These are phyloP conservation scores for Gulo gulo DNA, from an alignment of 2,113 vertebrate genomes.

Conservation along the genomic window DNA sequence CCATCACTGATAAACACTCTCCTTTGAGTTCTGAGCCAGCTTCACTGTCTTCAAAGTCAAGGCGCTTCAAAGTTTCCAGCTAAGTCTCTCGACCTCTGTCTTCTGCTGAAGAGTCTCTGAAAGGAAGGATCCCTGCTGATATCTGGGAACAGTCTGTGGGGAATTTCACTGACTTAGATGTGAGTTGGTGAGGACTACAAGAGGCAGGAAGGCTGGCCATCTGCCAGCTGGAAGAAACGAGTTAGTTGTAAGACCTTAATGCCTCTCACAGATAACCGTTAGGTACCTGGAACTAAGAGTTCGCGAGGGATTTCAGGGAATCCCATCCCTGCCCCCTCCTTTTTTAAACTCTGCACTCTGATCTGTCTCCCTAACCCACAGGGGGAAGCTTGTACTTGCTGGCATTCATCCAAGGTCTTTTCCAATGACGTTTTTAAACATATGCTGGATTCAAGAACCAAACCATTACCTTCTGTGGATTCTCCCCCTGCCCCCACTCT, in stretches of 20 bases:
- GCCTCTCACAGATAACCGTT: not conserved
- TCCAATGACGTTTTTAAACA: not conserved
- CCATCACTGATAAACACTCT: not conserved
- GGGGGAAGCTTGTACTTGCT: not conserved
- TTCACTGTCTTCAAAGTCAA: not conserved
- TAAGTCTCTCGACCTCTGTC: not conserved
- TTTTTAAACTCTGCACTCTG: not conserved
- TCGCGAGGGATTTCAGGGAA: too few species aligned
- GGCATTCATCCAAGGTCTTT: not conserved
- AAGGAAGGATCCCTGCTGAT: not conserved
- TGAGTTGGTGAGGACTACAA: not conserved
- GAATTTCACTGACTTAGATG: not conserved
- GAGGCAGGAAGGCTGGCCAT: too few species aligned
- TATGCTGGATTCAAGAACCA: not conserved
- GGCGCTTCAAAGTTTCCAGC: not conserved
- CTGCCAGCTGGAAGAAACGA: not conserved
- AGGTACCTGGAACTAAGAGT: not conserved
- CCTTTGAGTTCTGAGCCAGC: not conserved
- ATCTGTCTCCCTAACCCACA: not conserved
- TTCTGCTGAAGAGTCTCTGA: not conserved
- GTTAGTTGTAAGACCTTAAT: not conserved
- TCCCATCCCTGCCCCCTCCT: not conserved
- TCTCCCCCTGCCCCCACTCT: too few species aligned
- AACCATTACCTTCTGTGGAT: not conserved
- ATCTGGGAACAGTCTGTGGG: accelerated